A percentile compares a stretch with the other conserved stretches of the same genome.
These are phyloP conservation scores for Mizuhopecten yessoensis DNA, from an alignment of 1,140 invertebrate genomes.

Conservation along the genomic window DNA sequence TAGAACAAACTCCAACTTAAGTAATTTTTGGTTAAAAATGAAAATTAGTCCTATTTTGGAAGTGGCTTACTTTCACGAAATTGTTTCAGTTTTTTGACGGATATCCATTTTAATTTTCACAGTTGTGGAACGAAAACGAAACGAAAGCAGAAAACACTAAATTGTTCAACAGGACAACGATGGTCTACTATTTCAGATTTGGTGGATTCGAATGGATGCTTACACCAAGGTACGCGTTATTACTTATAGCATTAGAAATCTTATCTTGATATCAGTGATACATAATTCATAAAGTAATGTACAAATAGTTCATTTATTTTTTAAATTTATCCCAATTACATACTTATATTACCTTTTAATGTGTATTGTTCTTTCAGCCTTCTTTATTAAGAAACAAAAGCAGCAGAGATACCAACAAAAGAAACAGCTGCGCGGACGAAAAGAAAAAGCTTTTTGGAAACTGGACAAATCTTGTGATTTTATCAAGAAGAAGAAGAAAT, in stretches of 20 bases:
- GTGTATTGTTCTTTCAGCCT: not conserved
- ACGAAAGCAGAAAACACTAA: not conserved
- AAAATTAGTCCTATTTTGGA: too few relatives aligned
- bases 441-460: not conserved
- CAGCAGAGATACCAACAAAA: not conserved
- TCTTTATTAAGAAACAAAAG: not conserved
- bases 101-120: not conserved
- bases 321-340: too few relatives aligned
- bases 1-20: too few relatives aligned
- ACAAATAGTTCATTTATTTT: not conserved
- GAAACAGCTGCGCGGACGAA: not conserved
- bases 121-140: not conserved
- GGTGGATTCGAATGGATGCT: not conserved
- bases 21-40: too few relatives aligned
- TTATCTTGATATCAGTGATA: too few relatives aligned
- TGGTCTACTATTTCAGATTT: not conserved
- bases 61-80: too few relatives aligned
- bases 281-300: too few relatives aligned
- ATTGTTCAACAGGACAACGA: not conserved
- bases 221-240: not conserved
- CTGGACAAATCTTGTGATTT: not conserved
- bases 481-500: not conserved
- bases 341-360: too few relatives aligned
- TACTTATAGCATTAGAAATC: too few relatives aligned
- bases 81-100: too few relatives aligned